These are phyloP conservation scores for Caenorhabditis sulstoni DNA, from an alignment of 2,888 invertebrate species.

Conservation along the genomic window DNA sequence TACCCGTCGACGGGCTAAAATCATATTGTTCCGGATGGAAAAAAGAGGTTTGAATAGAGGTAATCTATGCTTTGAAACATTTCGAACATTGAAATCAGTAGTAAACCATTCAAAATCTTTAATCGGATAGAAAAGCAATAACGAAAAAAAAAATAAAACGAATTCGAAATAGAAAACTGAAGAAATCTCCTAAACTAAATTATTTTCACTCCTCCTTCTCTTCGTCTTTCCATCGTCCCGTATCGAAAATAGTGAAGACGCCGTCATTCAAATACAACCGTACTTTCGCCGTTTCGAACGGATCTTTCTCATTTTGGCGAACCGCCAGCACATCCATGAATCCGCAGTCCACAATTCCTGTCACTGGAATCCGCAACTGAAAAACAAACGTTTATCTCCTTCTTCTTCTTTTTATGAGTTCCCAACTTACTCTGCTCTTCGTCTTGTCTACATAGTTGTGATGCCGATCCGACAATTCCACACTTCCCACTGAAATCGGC, in stretches of 20 bases:
- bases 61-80: background rate
- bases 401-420: no score
- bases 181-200: background rate
- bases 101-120: no score
- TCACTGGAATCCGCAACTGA: constrained; percentile 75
- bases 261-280: constrained; percentile 60
- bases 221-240: constrained; percentile 58
- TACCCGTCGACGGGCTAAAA: constrained; percentile 22
- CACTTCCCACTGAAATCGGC: constrained; percentile 76
- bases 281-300: constrained; percentile 67
- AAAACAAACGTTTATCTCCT: constrained; percentile 15
- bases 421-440: constrained; percentile 70
- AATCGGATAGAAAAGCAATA: background rate
- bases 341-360: constrained; percentile 73
- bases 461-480: constrained; percentile 74
- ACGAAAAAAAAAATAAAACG: background rate
- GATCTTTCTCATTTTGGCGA: constrained; percentile 51
- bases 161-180: background rate
- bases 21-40: background rate
- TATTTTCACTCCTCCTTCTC: constrained; percentile 6
- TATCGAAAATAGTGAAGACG: constrained; percentile 72
- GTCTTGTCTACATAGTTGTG: constrained; percentile 76
- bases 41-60: background rate
- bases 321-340: constrained; percentile 72
- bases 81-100: background rate